A percentile compares a stretch with the other conserved stretches of the same genome.
These are phyloP conservation scores for Sterna hirundo DNA, from an alignment of 2,113 vertebrate genomes.

Conservation along the genomic window DNA sequence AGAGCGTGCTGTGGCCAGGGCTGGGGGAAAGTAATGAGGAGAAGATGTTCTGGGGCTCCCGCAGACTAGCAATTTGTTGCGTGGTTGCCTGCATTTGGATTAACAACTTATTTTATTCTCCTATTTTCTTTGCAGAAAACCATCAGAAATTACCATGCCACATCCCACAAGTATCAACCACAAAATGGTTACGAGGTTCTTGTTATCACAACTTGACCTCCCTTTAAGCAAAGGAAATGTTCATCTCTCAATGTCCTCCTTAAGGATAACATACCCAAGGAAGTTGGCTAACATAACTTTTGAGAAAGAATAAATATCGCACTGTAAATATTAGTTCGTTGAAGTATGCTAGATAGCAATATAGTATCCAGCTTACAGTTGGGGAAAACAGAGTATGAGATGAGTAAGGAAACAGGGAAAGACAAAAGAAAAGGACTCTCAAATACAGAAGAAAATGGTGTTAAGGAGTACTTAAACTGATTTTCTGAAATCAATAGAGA, in stretches of 20 bases:
- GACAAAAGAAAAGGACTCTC: not conserved
- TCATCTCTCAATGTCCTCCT: not conserved
- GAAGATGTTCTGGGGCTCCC: not conserved
- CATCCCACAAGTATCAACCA: not conserved
- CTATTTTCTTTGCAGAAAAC: not conserved
- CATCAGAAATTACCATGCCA: not conserved
- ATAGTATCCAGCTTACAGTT: not conserved
- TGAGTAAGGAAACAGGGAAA: not conserved
- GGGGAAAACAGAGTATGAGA: not conserved
- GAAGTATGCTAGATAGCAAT: not conserved
- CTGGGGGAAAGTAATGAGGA: not conserved
- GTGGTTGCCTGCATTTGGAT: not conserved
- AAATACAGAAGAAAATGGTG: not conserved
- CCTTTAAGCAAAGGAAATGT: not conserved
- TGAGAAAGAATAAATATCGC: not conserved
- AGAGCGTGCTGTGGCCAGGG: not conserved
- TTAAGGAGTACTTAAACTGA: not conserved
- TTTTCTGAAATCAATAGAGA: not conserved
- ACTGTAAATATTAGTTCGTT: not conserved
- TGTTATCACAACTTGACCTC: not conserved
- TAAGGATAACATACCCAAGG: not conserved
- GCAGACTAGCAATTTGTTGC: not conserved
- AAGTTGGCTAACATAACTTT: not conserved
- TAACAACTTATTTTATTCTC: not conserved
- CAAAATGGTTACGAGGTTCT: not conserved